These are phyloP conservation scores for Tenthredo notha DNA, from an alignment of 2,888 invertebrate species.

Conservation along the genomic window DNA sequence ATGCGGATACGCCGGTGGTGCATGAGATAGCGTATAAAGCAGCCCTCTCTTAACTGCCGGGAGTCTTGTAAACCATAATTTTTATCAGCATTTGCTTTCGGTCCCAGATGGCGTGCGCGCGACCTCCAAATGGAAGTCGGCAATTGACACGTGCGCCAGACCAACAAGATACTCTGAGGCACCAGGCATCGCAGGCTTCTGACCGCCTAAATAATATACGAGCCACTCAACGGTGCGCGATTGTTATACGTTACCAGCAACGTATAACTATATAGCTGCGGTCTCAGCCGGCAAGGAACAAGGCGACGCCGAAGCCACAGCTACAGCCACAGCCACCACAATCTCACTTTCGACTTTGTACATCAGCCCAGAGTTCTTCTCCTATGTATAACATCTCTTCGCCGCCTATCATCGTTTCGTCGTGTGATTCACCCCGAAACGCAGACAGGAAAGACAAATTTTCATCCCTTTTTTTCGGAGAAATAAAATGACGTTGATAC, in stretches of 20 bases:
- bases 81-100: conserved; percentile 68
- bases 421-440: not conserved
- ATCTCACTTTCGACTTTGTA: not conserved
- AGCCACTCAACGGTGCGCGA: conserved; percentile 47
- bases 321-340: not conserved
- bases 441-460: not conserved
- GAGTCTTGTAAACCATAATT: conserved; percentile 64
- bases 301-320: not conserved
- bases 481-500: too few relatives aligned
- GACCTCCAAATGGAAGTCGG: conserved; percentile 70
- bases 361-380: conserved; percentile 23
- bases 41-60: conserved; percentile 35
- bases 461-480: not conserved
- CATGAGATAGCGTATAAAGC: conserved; percentile 8
- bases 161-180: conserved; percentile 34
- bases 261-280: not conserved
- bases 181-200: conserved; percentile 43
- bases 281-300: conserved; percentile 33
- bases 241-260: conserved; percentile 15
- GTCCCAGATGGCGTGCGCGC: conserved; percentile 70
- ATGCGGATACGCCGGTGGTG: not conserved
- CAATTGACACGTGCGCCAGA: conserved; percentile 70
- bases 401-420: not conserved
- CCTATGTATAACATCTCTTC: not conserved
- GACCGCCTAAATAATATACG: conserved; percentile 50